A percentile compares a stretch with the other conserved stretches of the same genome.
These are phyloP conservation scores for Acomys russatus DNA, from an alignment of 2,797 vertebrate species.

Conservation along the genomic window DNA sequence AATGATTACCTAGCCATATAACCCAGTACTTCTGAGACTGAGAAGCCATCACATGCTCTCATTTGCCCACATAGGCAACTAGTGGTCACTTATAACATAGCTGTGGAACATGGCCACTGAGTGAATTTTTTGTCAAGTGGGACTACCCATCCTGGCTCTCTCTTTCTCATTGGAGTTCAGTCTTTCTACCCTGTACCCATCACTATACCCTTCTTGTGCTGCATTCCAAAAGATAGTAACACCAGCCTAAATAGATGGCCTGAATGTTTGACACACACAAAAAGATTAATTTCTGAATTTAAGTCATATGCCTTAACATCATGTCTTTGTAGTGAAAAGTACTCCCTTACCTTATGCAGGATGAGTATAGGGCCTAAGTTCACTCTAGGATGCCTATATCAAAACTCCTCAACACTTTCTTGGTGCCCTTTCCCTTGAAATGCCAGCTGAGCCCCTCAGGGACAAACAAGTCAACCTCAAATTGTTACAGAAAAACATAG, in stretches of 20 bases:
- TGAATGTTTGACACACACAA: background rate
- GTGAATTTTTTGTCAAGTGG: too few relatives aligned
- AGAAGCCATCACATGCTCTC: background rate
- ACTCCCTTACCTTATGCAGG: background rate
- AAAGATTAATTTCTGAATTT: slow-evolving; percentile 5
- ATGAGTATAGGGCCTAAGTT: background rate
- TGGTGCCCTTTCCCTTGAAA: background rate
- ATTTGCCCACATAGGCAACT: too few relatives aligned
- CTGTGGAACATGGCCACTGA: accelerated
- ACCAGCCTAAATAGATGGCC: background rate
- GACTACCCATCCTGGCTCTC: background rate
- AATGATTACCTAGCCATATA: background rate
- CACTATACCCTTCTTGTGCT: background rate
- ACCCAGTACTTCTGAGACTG: background rate
- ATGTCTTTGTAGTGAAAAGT: background rate
- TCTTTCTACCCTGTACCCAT: too few relatives aligned
- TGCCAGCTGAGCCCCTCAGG: background rate
- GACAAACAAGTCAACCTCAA: background rate
- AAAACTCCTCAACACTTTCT: background rate
- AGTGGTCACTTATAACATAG: background rate
- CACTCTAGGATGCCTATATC: background rate
- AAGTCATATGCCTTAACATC: background rate
- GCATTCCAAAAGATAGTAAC: background rate
- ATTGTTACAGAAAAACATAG: background rate
- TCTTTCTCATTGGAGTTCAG: background rate